These are phyloP conservation scores for Keiferia lycopersicella DNA, from an alignment of 2,888 invertebrate genomes.

Conservation along the genomic window DNA sequence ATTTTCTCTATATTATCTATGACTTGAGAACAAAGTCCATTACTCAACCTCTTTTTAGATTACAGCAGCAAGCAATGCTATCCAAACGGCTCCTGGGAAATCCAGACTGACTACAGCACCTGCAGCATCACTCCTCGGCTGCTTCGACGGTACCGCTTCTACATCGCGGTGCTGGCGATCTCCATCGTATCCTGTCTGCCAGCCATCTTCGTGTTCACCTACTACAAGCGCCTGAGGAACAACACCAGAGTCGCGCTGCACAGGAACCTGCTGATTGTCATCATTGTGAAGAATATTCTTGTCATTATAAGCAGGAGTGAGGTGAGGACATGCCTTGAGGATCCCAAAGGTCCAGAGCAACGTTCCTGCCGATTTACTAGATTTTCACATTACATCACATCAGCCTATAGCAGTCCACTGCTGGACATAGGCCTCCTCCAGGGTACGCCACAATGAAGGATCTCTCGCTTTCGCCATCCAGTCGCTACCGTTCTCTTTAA, in stretches of 20 bases:
- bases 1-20: too few species aligned
- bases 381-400: too few species aligned
- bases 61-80: constrained; percentile 81
- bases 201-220: constrained; percentile 80
- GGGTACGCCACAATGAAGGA: too few species aligned
- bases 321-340: constrained; percentile 54
- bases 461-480: too few species aligned
- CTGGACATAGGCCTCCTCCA: too few species aligned
- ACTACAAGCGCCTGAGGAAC: constrained; percentile 77
- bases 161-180: constrained; percentile 75
- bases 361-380: background rate
- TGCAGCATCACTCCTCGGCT: constrained; percentile 81
- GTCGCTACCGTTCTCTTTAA: too few species aligned
- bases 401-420: too few species aligned
- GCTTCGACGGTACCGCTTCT: constrained; percentile 74
- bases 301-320: constrained; percentile 80
- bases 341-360: too few species aligned
- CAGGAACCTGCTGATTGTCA: constrained; percentile 81
- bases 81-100: constrained; percentile 79
- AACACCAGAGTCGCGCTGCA: constrained; percentile 80
- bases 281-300: constrained; percentile 80
- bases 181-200: constrained; percentile 79
- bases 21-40: too few species aligned
- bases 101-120: constrained; percentile 79
- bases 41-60: constrained; percentile 58